Evolutionary conservation across 2,113 vertebrate species (phyloP), one percentile per base, ranked within the genome.

Genomic region (Pygoscelis antarcticus): DNA sequence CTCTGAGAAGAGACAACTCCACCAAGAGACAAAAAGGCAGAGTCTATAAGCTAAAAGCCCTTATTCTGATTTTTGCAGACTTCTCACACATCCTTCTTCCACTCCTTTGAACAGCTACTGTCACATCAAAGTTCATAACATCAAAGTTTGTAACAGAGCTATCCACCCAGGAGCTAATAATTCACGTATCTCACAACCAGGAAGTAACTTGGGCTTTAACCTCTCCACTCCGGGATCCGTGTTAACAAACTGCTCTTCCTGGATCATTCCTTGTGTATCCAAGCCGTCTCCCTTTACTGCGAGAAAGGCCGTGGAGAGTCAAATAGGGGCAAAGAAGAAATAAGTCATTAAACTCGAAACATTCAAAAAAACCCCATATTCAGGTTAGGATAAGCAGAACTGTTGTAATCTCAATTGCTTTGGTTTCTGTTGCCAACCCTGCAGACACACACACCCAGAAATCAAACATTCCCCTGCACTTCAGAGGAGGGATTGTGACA

Each of bases 391-490:
- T 38, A 52, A 89, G 54, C 84, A 84, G 62, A 78, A 44, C 72
- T 91, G 80, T 30, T 90, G 78, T 86, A 61, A 76, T 72, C 93
- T 89, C 2, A 0, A 46, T 62, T 76, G 86, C 87, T 86, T 36
- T 74, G 72, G 77, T 47, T 94, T 85, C 83, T 17, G 5, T 2
- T 93, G 96, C 90, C 83, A 95, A 7, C 62, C 34, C 90, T 70
- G 75, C 70, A 81, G 87, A 86, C 62, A 22, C 62, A 89, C 95
- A 90, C 88, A 42, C 84, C 76, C 68, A 87, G 72, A 95, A 96
- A 94, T 94, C 90, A 93, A 96, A 90, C 88, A 90, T 93, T 91
- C 71, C 89, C 66, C 82, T 70, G 75, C 72, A 49, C 78, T 90
- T 84, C 83, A 72, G 84, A 81, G 90, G 19, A 91, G 42, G 42